These are phyloP conservation scores for Acanthurus lineatus DNA, from an alignment of 2,797 vertebrate species.

Conservation along the genomic window DNA sequence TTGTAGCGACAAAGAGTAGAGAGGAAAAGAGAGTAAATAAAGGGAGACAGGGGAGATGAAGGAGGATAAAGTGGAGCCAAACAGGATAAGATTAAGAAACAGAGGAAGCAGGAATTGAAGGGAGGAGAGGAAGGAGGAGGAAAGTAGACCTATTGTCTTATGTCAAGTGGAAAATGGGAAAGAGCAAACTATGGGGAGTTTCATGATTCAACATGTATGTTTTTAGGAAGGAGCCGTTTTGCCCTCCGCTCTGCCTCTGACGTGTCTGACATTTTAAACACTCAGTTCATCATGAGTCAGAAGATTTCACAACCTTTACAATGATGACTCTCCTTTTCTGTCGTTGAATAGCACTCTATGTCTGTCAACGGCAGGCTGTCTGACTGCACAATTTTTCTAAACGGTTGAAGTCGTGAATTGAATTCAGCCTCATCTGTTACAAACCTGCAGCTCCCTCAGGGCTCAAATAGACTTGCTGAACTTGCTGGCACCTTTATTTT, in stretches of 20 bases:
- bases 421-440: conserved; percentile 36
- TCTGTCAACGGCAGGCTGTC: conserved; percentile 66
- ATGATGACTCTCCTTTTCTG: conserved; percentile 35
- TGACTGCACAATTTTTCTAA: conserved; percentile 60
- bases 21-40: conserved; percentile 50
- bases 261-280: conserved; percentile 61
- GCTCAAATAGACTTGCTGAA: conserved; percentile 52
- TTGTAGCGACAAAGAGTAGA: conserved; percentile 25
- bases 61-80: conserved; percentile 31
- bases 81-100: conserved; percentile 28
- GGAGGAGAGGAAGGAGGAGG: conserved; percentile 32
- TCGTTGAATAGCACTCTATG: conserved; percentile 31
- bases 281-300: conserved; percentile 56
- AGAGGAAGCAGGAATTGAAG: conserved; percentile 39
- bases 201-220: conserved; percentile 70
- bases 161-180: conserved; percentile 55
- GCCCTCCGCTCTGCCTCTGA: conserved; percentile 46
- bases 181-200: conserved; percentile 38
- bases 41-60: conserved; percentile 45
- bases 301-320: conserved; percentile 60
- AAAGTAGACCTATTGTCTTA: conserved; percentile 54
- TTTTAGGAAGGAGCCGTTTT: conserved; percentile 46
- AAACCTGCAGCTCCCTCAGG: conserved; percentile 39
- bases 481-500: conserved; percentile 17
- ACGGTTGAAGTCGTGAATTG: conserved; percentile 54